Base-by-base conservation (phyloP, 64 coral and sea anemone genomes). In the Stylophora pistillata region DNA sequence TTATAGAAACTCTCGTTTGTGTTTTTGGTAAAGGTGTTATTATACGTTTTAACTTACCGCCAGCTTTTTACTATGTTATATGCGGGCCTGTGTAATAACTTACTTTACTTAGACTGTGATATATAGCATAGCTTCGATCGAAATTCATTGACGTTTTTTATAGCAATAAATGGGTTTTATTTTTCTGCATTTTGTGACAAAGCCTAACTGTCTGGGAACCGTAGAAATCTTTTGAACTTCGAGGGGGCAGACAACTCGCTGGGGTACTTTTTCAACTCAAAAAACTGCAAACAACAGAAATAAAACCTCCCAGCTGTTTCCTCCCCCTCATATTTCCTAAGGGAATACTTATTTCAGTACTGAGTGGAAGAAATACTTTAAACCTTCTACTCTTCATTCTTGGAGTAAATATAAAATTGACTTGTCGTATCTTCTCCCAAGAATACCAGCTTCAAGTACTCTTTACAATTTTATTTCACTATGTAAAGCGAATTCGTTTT, bases 261-360 rank as follows among this genome's bases (percentile, higher is more conserved):
- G 62, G 80, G 37, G 34, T 84, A 59, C 58, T 69, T 53, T 70
- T 71, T 70, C 47, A 13, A 26, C 15, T 37, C 1, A 53, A 56
- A 55, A 52, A 23, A 47, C 21, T 52, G 33, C 73, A 76, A 76
- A 41, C 53, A 60, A 25, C 77, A 79, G 55, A 79, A 79, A 6
- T 11, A 79, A 7, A 79, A 59, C 14, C 27, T 79, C 77, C 27
- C 77, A 79, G 77, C 56, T 79, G 77, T 79, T 60, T 59, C 9
- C 78, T 64, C 58, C 58, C 78, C 37, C 78, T 62, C 30, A 13
- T 41, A 18, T 78, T n/a, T 78, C 58, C 31, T 58, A 82, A 33
- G 29, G 17, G 30, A 81, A 64, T 78, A 21, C 12, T 25, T 55
- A 66, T 70, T 69, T 53, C 25, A 41, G 53, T n/a, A 26, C 26